Evolutionary conservation across 2,797 vertebrate genomes (phyloP).

Genomic region (Tapera naevia): DNA sequence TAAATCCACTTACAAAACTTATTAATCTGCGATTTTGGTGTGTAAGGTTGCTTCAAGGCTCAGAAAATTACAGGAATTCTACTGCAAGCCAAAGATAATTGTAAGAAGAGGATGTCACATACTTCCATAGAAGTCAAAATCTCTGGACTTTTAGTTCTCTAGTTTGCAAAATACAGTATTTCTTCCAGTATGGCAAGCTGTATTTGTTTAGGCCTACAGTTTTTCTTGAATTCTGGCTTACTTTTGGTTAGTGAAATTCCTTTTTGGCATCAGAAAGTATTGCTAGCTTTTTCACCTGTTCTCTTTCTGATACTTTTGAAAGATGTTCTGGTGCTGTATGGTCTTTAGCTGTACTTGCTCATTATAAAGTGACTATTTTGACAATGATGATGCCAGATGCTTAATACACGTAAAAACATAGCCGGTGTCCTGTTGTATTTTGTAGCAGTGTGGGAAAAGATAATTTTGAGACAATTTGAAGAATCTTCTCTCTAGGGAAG

Average conservation of each 20-base stretch:
- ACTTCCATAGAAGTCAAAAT: neutral
- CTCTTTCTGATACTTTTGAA: neutral
- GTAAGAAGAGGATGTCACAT: neutral
- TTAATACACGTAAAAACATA: neutral
- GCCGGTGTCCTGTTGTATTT: neutral
- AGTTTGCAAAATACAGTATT: neutral
- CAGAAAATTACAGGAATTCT: slow-evolving; percentile 7
- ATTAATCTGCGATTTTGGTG: neutral
- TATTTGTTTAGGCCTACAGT: neutral
- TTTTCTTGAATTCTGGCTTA: neutral
- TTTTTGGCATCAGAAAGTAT: neutral
- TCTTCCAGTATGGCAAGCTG: neutral
- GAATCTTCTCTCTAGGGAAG: neutral
- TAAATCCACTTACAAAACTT: slow-evolving; percentile 26
- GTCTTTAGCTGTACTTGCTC: neutral
- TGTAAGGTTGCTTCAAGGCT: neutral
- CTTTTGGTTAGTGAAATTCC: neutral
- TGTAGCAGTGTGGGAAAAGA: neutral
- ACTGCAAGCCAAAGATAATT: slow-evolving; percentile 23
- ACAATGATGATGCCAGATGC: neutral
- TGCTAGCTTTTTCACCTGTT: neutral
- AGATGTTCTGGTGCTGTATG: neutral
- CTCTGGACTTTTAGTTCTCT: neutral
- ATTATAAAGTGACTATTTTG: neutral
- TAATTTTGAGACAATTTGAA: neutral